Percentiles rank a stretch among this genome's conserved stretches.
Conservation (phyloP, 2,113 vertebrate species). For the Poeciliopsis turrubarensis region DNA sequence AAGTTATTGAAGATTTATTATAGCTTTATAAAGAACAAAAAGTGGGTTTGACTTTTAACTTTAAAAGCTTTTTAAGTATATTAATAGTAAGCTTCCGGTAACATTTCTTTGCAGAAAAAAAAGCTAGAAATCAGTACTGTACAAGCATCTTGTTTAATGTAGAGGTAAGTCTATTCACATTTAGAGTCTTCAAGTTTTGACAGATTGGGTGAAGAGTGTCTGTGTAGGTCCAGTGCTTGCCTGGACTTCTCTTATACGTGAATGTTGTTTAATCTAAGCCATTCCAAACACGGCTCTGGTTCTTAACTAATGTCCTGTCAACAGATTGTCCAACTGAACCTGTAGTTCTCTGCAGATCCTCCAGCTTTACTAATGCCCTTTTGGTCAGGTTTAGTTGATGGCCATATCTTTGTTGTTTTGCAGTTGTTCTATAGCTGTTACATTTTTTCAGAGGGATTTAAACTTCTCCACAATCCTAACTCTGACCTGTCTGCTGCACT, state of each 20-base stretch:
- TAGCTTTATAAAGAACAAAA: slow-evolving; percentile 17
- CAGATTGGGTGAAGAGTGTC: too few species aligned
- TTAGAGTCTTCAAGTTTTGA: too few species aligned
- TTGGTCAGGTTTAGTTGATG: background rate
- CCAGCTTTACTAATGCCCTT: background rate
- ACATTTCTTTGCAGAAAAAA: background rate
- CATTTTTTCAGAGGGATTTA: background rate
- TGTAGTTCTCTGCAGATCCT: background rate
- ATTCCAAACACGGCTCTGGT: too few species aligned
- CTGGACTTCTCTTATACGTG: too few species aligned
- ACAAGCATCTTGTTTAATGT: too few species aligned
- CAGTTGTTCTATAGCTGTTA: background rate
- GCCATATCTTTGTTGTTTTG: background rate
- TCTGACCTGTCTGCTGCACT: background rate
- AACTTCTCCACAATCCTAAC: background rate
- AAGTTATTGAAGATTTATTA: slow-evolving; percentile 36
- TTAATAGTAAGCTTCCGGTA: slow-evolving; percentile 7
- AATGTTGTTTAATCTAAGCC: too few species aligned
- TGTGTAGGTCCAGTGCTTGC: too few species aligned
- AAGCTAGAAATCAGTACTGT: background rate
- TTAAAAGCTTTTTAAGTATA: slow-evolving; percentile 28
- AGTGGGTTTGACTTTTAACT: slow-evolving; percentile 16
- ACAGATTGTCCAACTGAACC: too few species aligned
- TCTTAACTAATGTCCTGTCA: too few species aligned
- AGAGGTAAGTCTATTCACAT: too few species aligned